These are phyloP conservation scores for Neolamprologus variostigma DNA, from an alignment of 2,113 vertebrate species.

Conservation along the genomic window DNA sequence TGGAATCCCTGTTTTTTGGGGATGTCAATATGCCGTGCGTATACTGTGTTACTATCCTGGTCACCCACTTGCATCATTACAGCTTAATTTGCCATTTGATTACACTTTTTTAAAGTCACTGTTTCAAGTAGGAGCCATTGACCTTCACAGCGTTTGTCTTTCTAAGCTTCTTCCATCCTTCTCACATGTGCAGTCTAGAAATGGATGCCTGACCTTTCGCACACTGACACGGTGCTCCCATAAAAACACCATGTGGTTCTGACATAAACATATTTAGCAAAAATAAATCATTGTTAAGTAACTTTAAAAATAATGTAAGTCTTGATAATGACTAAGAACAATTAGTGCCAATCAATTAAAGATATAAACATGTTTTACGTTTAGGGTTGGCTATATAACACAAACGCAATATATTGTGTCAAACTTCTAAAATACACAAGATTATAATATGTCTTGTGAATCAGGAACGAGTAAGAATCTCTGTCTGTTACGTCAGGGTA, in stretches of 20 bases:
- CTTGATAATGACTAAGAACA: neutral
- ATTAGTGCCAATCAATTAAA: neutral
- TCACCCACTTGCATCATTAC: neutral
- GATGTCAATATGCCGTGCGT: neutral
- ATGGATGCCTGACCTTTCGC: constrained; percentile 37
- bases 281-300: neutral
- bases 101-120: neutral
- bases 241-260: neutral
- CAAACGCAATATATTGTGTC: too few species aligned
- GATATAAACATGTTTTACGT: neutral
- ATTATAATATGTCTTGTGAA: neutral
- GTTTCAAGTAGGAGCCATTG: neutral
- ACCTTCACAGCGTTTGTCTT: neutral
- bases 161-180: neutral
- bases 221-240: constrained; percentile 42
- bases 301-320: neutral
- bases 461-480: neutral
- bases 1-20: neutral
- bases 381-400: neutral
- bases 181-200: neutral
- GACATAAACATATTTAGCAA: neutral
- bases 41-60: neutral
- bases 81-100: neutral
- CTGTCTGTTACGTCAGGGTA: neutral
- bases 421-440: neutral